phyloP scores from a whole-genome alignment of 2,888 invertebrate genomes.

The Eupithecia inturbata region DNA sequence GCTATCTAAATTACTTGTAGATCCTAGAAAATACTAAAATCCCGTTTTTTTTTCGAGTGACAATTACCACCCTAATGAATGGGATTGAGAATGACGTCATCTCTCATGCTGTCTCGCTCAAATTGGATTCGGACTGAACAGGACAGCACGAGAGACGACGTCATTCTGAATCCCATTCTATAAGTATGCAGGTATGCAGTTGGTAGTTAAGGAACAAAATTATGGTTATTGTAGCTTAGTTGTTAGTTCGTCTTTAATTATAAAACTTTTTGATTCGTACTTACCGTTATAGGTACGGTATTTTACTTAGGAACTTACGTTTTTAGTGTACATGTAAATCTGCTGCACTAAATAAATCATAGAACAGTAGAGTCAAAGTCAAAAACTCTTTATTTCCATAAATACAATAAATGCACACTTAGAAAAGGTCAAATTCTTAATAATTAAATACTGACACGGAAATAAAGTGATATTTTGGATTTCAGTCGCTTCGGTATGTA shows the following conservation, averaged over 20 bases:
- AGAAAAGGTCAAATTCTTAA: too few species aligned
- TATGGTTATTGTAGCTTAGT: not conserved
- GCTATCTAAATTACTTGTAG: too few species aligned
- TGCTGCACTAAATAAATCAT: not conserved
- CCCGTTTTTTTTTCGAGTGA: too few species aligned
- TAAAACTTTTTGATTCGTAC: too few species aligned
- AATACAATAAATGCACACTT: too few species aligned
- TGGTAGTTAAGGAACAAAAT: not conserved
- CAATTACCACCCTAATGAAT: too few species aligned
- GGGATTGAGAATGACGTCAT: not conserved
- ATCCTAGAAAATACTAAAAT: too few species aligned
- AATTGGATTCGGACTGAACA: not conserved
- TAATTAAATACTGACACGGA: too few species aligned
- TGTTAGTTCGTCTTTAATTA: not conserved
- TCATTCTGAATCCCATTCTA: not conserved
- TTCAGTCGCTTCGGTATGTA: too few species aligned
- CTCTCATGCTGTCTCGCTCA: not conserved
- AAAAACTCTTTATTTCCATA: too few species aligned
- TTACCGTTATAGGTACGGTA: not conserved
- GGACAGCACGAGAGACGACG: not conserved
- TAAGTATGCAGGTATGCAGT: not conserved
- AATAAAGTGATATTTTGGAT: too few species aligned
- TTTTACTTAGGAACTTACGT: not conserved
- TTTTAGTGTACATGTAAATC: not conserved
- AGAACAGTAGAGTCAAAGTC: too few species aligned